A percentile compares a stretch with the other conserved stretches of the same genome.
These are phyloP conservation scores for Trinectes maculatus DNA, from an alignment of 2,113 vertebrate genomes.

Conservation along the genomic window DNA sequence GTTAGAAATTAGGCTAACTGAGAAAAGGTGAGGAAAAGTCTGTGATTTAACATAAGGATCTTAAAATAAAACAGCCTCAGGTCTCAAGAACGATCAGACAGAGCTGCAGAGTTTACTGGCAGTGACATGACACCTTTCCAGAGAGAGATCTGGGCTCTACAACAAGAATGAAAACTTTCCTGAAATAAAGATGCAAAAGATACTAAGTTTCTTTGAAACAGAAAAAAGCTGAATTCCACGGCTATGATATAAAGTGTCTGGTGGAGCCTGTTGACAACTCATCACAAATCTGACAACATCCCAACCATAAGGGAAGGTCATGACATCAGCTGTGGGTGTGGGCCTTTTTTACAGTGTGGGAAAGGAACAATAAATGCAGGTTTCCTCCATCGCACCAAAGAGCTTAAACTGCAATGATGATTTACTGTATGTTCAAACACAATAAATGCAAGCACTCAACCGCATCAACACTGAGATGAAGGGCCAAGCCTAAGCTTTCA, in stretches of 20 bases:
- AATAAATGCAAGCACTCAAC: constrained; percentile 16
- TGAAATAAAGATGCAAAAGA: constrained; percentile 6
- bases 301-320: constrained; percentile 5
- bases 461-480: constrained; percentile 27
- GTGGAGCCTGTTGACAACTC: neutral
- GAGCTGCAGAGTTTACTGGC: constrained; percentile 5
- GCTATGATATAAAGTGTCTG: constrained; percentile 23
- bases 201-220: constrained; percentile 13
- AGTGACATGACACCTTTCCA: neutral
- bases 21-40: neutral
- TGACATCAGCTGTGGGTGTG: neutral
- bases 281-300: constrained; percentile 23
- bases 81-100: neutral
- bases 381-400: neutral
- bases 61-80: constrained; percentile 8
- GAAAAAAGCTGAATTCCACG: constrained; percentile 6
- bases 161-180: constrained; percentile 16
- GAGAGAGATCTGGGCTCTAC: neutral
- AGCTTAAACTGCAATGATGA: constrained; percentile 24
- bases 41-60: constrained; percentile 3
- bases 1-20: neutral
- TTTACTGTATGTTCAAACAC: constrained; percentile 13
- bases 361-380: constrained; percentile 21
- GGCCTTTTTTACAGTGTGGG: neutral
- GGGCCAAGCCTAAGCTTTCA: constrained; percentile 6